Evolutionary conservation across 1,140 invertebrate genomes (phyloP).

Genomic region (Eupeodes corollae): DNA sequence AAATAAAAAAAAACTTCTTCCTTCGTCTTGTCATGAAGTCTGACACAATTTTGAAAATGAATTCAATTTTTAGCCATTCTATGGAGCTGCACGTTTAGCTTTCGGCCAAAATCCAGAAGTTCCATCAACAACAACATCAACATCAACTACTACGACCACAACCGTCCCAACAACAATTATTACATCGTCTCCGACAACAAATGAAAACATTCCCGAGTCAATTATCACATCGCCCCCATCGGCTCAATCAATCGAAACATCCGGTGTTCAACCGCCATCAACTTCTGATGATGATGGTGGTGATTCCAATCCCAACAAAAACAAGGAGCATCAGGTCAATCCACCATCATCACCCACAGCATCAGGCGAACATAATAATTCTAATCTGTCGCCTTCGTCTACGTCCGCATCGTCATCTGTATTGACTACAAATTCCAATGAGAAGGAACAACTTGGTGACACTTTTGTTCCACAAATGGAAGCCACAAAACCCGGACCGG

Average conservation of each 20-base stretch:
- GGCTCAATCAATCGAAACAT: neutral
- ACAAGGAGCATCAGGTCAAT: conserved; percentile 1
- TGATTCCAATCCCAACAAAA: conserved; percentile 2
- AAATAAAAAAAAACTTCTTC: no score
- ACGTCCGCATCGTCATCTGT: neutral
- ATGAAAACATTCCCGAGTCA: neutral
- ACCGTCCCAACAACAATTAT: conserved; percentile 16
- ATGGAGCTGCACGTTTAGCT: conserved; percentile 33
- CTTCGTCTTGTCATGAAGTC: no score
- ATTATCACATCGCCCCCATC: conserved; percentile 13
- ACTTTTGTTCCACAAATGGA: conserved; percentile 2
- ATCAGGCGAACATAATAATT: neutral
- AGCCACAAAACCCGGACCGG: conserved; percentile 12
- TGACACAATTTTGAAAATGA: no score
- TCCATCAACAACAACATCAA: conserved; percentile 23
- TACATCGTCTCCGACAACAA: conserved; percentile 4
- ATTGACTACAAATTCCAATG: neutral
- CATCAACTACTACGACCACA: conserved; percentile 15
- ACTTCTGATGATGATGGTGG: neutral
- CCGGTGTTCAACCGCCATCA: neutral
- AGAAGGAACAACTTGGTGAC: neutral
- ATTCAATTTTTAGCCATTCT: conserved; percentile 18
- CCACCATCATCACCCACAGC: neutral
- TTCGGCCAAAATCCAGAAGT: conserved; percentile 36
- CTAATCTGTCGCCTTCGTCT: neutral